These are phyloP conservation scores for Petaurus breviceps DNA, from an alignment of 2,113 vertebrate species.

Conservation along the genomic window DNA sequence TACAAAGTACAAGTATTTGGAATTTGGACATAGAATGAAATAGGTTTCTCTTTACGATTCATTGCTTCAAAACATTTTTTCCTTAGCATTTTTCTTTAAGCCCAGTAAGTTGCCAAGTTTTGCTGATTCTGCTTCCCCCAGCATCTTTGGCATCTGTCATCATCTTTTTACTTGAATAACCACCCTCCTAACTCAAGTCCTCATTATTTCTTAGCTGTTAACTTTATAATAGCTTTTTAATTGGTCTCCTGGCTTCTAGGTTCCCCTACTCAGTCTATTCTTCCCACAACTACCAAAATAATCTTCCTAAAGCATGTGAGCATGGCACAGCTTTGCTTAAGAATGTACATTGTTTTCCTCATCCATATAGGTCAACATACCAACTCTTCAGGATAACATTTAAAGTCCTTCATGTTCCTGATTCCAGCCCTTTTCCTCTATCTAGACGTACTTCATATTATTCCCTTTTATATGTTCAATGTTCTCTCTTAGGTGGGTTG, in stretches of 20 bases:
- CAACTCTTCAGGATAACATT: too few species aligned
- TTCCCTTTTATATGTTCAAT: too few species aligned
- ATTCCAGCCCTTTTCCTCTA: too few species aligned
- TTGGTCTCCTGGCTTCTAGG: not conserved
- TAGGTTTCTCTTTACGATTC: not conserved
- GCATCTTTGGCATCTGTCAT: not conserved
- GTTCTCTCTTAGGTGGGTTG: too few species aligned
- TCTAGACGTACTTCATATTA: too few species aligned
- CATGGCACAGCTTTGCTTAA: too few species aligned
- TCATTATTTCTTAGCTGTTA: not conserved
- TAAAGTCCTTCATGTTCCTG: too few species aligned
- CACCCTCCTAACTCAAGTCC: not conserved
- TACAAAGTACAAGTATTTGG: conserved; percentile 45
- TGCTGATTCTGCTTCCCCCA: not conserved
- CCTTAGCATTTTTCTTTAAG: not conserved
- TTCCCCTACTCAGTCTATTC: too few species aligned
- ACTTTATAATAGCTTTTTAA: not conserved
- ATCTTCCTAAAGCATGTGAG: too few species aligned
- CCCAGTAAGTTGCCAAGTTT: not conserved
- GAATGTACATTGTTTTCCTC: too few species aligned
- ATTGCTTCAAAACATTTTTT: conserved; percentile 9
- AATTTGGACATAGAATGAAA: conserved; percentile 32
- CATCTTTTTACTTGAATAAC: not conserved
- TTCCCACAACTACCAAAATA: too few species aligned
- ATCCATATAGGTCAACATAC: too few species aligned